phyloP scores from a whole-genome alignment of 2,888 invertebrate genomes.

The Tethea ocularis region DNA sequence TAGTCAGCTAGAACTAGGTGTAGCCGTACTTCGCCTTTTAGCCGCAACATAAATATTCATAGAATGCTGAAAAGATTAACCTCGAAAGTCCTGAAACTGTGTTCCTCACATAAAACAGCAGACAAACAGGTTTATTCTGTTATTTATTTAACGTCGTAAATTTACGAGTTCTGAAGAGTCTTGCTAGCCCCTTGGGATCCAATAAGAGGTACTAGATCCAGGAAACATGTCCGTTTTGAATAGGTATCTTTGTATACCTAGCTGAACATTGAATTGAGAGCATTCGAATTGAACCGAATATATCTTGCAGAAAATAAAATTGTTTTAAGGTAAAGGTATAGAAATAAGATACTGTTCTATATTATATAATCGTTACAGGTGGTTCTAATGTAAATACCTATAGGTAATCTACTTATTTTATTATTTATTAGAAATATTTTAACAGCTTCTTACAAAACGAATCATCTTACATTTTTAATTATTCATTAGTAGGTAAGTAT shows the following conservation, averaged over 20 bases:
- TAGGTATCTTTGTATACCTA: conserved; percentile 34
- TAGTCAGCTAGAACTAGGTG: too few relatives aligned
- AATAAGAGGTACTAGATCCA: conserved; percentile 26
- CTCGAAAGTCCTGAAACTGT: neutral
- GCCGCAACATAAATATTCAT: too few relatives aligned
- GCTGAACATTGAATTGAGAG: conserved; percentile 22
- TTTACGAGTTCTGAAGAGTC: conserved; percentile 32
- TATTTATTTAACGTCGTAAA: conserved; percentile 23
- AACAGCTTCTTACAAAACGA: too few relatives aligned
- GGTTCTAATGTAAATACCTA: neutral
- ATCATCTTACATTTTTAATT: too few relatives aligned
- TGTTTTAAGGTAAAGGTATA: neutral
- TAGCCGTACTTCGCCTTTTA: too few relatives aligned
- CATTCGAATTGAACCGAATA: neutral
- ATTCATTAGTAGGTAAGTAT: too few relatives aligned
- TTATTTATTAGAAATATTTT: too few relatives aligned
- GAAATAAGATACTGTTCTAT: neutral
- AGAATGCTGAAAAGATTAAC: neutral
- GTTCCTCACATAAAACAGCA: neutral
- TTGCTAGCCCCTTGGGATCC: conserved; percentile 32
- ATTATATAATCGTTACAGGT: neutral
- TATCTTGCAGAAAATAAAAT: conserved; percentile 3
- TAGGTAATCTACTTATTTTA: neutral
- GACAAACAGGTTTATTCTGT: neutral
- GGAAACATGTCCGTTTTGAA: conserved; percentile 39